phyloP scores from a whole-genome alignment of 2,113 vertebrate genomes.

The Nothoprocta pentlandii region DNA sequence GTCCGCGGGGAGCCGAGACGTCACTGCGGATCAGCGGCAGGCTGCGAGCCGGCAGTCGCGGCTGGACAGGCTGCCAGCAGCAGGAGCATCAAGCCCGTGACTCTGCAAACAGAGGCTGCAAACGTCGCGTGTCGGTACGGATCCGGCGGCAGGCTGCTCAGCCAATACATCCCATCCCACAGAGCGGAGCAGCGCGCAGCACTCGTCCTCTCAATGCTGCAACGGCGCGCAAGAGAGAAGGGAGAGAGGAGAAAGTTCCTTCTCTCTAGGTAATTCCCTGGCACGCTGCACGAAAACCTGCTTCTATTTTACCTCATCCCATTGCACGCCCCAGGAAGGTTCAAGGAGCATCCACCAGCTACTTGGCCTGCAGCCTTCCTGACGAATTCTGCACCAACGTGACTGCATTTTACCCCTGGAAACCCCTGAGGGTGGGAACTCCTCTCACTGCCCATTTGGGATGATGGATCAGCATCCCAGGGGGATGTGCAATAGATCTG shows the following conservation, averaged over 20 bases:
- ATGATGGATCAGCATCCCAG: rapidly evolving
- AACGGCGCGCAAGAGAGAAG: no score
- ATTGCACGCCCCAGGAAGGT: background rate
- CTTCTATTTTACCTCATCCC: background rate
- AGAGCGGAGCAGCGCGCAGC: background rate
- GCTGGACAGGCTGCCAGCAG: background rate
- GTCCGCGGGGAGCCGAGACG: background rate
- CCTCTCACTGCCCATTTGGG: no score
- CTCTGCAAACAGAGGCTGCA: background rate
- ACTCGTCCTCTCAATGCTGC: background rate
- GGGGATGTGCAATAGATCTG: rapidly evolving
- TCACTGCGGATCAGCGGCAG: background rate
- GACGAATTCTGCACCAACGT: rapidly evolving
- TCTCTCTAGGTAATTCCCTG: background rate
- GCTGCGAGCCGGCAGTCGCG: background rate
- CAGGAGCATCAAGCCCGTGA: background rate
- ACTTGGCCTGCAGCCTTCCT: rapidly evolving
- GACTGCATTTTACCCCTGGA: no score
- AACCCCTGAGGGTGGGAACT: background rate
- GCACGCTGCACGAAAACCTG: rapidly evolving
- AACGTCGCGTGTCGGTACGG: background rate
- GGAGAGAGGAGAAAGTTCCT: background rate
- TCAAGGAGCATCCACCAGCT: background rate
- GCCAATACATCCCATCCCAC: rapidly evolving
- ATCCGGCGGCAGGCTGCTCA: background rate